Conservation (phyloP, 2,113 vertebrate genomes). For the Naja naja region DNA sequence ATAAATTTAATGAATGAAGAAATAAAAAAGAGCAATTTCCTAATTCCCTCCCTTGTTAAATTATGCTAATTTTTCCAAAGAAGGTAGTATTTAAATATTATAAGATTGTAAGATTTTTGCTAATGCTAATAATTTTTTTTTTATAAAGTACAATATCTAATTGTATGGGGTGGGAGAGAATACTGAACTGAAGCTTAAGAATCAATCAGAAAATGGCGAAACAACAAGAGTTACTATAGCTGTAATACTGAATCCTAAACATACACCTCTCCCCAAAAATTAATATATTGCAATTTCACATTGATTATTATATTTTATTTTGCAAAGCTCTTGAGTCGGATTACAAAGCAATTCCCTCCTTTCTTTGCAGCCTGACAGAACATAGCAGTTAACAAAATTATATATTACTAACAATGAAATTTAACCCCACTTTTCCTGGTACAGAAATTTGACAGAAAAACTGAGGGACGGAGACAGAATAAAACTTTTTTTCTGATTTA, state of each 20-base stretch:
- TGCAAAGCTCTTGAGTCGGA: neutral
- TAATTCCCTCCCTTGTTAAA: neutral
- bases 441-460: constrained; percentile 15
- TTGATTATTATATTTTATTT: neutral
- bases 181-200: neutral
- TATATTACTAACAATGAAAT: neutral
- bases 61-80: neutral
- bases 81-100: neutral
- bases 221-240: neutral
- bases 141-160: neutral
- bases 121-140: neutral
- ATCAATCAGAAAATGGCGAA: neutral
- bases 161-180: neutral
- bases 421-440: constrained; percentile 3
- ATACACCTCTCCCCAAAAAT: neutral
- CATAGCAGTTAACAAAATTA: neutral
- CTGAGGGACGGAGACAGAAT: neutral
- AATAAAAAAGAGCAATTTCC: neutral
- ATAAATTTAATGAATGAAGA: neutral
- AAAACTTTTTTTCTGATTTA: neutral
- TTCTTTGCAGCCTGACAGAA: neutral
- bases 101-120: neutral
- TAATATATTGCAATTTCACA: neutral
- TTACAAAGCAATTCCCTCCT: neutral
- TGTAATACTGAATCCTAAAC: neutral